Conservation (phyloP, 2,113 vertebrate genomes). For the Pyrgilauda ruficollis region DNA sequence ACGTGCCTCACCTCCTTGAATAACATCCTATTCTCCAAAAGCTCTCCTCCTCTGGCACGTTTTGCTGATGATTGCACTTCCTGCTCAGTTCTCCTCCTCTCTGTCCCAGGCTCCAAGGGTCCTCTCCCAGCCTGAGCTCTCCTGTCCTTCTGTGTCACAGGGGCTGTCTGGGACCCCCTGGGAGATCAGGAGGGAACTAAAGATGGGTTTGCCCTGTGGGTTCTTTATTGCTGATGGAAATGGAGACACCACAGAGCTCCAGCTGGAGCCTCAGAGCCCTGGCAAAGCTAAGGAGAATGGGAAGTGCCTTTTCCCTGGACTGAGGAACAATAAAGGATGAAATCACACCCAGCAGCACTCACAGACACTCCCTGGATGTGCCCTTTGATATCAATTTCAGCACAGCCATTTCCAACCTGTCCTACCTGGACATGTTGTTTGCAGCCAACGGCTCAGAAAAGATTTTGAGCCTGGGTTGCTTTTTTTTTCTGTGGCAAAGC, state of each 20-base stretch:
- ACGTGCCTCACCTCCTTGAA: too few species aligned
- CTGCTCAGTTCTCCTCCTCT: too few species aligned
- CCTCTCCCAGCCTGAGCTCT: too few species aligned
- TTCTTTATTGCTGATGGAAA: neutral
- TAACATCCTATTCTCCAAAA: too few species aligned
- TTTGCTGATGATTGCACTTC: too few species aligned
- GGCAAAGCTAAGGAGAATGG: neutral
- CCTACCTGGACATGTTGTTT: neutral
- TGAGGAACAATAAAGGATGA: constrained; percentile 12
- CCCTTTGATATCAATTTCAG: neutral
- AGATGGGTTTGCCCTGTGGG: neutral
- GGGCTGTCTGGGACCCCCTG: too few species aligned
- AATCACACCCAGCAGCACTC: neutral
- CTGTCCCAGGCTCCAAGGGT: too few species aligned
- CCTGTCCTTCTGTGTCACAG: too few species aligned
- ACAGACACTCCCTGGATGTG: neutral
- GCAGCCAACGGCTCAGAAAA: neutral
- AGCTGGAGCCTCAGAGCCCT: neutral
- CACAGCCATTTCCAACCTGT: neutral
- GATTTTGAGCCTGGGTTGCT: neutral
- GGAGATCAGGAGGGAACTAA: neutral
- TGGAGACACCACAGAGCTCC: neutral
- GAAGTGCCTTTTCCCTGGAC: neutral
- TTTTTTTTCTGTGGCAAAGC: neutral
- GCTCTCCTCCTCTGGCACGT: too few species aligned